These are phyloP conservation scores for Dipodomys stephensi DNA, from an alignment of 2,113 vertebrate genomes.

Conservation along the genomic window DNA sequence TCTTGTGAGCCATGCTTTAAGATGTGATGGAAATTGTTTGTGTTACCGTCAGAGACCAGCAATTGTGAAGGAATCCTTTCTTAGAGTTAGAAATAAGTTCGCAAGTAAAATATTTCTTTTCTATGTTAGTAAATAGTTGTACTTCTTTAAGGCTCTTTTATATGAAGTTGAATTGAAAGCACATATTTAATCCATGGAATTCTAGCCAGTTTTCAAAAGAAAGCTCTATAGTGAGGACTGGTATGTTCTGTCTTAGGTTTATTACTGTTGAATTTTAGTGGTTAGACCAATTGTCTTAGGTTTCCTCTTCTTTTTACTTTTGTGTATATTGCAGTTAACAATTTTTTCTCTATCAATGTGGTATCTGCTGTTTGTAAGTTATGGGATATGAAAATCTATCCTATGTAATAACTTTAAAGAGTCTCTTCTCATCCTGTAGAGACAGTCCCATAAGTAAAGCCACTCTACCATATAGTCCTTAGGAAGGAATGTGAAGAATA, in stretches of 20 bases:
- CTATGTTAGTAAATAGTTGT: not conserved
- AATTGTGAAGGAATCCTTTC: not conserved
- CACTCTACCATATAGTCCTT: not conserved
- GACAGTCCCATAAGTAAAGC: not conserved
- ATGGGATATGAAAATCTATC: not conserved
- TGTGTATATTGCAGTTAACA: not conserved
- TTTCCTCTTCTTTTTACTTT: not conserved
- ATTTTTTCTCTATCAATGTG: not conserved
- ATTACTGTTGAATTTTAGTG: not conserved
- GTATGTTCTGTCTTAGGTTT: not conserved
- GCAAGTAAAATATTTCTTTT: slow-evolving; percentile 27
- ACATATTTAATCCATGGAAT: not conserved
- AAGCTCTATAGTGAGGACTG: not conserved
- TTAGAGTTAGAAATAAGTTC: slow-evolving; percentile 15
- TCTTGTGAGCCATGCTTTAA: slow-evolving; percentile 12
- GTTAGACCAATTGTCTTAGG: slow-evolving; percentile 21
- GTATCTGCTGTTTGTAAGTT: slow-evolving; percentile 4
- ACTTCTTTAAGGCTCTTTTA: slow-evolving; percentile 37
- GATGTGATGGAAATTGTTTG: not conserved
- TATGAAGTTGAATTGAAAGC: not conserved
- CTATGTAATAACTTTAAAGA: not conserved
- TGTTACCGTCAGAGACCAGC: not conserved
- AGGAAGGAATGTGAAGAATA: not conserved
- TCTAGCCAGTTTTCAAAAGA: slow-evolving; percentile 38
- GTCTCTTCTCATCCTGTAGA: not conserved